phyloP scores from a whole-genome alignment of 1,140 invertebrate species.

The Conopomorpha cramerella region DNA sequence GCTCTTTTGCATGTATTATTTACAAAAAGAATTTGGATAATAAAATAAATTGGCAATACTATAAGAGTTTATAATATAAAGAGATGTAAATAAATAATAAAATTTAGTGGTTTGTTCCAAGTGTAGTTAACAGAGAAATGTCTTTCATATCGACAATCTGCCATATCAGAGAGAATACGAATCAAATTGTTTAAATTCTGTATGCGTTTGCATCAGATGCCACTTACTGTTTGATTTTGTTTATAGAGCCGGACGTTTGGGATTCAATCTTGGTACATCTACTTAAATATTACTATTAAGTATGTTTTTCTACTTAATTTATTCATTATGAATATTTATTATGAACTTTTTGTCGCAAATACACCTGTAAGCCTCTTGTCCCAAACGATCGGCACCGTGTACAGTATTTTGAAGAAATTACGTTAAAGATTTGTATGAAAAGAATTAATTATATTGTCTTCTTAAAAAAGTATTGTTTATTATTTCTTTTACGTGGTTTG shows the following conservation, averaged over 20 bases:
- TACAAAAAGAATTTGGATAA: no score
- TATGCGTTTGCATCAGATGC: no score
- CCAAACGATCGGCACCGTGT: slow-evolving; percentile 43
- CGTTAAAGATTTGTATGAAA: slow-evolving; percentile 61
- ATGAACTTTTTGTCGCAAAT: no score
- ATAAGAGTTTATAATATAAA: slow-evolving; percentile 14
- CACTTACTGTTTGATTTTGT: no score
- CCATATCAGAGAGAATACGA: slow-evolving; percentile 58
- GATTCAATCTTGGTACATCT: no score
- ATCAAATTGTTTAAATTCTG: no score
- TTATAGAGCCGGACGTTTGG: no score
- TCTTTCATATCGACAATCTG: slow-evolving; percentile 60
- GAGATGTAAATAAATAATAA: slow-evolving; percentile 39
- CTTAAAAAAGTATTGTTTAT: slow-evolving; percentile 47
- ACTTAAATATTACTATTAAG: no score
- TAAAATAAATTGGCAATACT: slow-evolving; percentile 29
- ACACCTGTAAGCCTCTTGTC: no score
- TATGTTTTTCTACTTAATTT: no score
- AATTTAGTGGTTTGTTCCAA: slow-evolving; percentile 47
- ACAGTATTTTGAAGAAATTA: slow-evolving; percentile 60
- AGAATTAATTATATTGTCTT: slow-evolving; percentile 61
- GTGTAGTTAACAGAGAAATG: slow-evolving; percentile 38
- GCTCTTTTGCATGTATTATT: slow-evolving; percentile 16
- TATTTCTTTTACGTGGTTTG: no score
- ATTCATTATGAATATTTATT: no score